These are phyloP conservation scores for Megathymus violae DNA, from an alignment of 1,140 invertebrate genomes.

Conservation along the genomic window DNA sequence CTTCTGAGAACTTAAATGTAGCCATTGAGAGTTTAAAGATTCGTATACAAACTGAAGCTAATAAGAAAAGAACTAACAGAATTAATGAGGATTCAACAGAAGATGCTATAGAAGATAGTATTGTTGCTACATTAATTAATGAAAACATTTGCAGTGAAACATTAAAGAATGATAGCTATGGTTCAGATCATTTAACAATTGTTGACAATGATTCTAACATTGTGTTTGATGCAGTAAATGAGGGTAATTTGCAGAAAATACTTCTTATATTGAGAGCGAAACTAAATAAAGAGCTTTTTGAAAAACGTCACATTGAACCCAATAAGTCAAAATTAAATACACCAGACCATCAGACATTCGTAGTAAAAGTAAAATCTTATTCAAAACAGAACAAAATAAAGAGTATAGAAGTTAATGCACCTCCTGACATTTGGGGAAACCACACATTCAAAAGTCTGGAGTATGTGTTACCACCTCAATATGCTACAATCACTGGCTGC, in stretches of 20 bases:
- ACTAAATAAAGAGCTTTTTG: conserved; percentile 53
- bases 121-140: conserved; percentile 58
- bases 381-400: conserved; percentile 53
- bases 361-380: conserved; percentile 63
- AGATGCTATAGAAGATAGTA: conserved; percentile 66
- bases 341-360: conserved; percentile 36
- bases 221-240: conserved; percentile 37
- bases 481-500: conserved; percentile 67
- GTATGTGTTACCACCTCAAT: conserved; percentile 68
- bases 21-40: conserved; percentile 66
- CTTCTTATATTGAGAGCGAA: conserved; percentile 60
- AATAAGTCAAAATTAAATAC: conserved; percentile 46
- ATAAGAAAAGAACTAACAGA: conserved; percentile 52
- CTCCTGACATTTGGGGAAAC: conserved; percentile 64
- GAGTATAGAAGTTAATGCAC: conserved; percentile 36
- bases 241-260: conserved; percentile 55
- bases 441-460: conserved; percentile 39
- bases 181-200: neutral
- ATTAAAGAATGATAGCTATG: conserved; percentile 20
- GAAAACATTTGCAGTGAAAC: conserved; percentile 52
- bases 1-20: conserved; percentile 55
- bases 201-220: conserved; percentile 20
- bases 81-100: conserved; percentile 57
- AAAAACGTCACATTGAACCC: conserved; percentile 40
- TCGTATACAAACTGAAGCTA: conserved; percentile 61